phyloP scores from a whole-genome alignment of 2,888 invertebrate species.

The Antitype chi region DNA sequence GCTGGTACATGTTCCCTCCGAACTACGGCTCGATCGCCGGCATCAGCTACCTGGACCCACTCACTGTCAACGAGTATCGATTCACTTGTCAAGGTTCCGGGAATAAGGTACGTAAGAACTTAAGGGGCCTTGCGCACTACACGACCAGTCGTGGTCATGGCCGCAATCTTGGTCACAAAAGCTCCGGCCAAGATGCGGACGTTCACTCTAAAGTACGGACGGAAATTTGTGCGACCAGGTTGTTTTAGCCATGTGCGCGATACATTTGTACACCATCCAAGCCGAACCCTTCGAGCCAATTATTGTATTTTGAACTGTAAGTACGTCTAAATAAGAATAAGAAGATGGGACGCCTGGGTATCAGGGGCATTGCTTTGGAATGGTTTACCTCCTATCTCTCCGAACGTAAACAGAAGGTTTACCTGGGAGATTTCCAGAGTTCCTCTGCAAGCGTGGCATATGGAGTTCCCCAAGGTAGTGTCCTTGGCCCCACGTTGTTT shows the following conservation, averaged over 20 bases:
- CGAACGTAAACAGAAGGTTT: too few relatives aligned
- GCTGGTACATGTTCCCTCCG: constrained; percentile 87
- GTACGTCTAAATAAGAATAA: neutral
- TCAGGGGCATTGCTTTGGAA: too few relatives aligned
- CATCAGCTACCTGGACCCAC: constrained; percentile 85
- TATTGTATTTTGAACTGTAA: neutral
- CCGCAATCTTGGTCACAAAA: too few relatives aligned
- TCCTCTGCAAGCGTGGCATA: too few relatives aligned
- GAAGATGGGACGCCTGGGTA: too few relatives aligned
- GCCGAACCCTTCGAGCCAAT: neutral
- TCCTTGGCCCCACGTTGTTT: too few relatives aligned
- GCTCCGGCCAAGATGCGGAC: neutral
- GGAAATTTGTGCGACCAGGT: neutral
- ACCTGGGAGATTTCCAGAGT: too few relatives aligned
- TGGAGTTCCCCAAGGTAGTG: too few relatives aligned
- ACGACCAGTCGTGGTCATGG: neutral
- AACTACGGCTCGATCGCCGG: constrained; percentile 89
- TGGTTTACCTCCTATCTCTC: too few relatives aligned
- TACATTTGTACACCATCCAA: neutral
- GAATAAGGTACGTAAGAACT: constrained; percentile 76
- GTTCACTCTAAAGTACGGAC: neutral
- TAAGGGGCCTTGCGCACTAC: neutral
- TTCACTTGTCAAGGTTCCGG: constrained; percentile 83
- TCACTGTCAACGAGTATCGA: constrained; percentile 84
- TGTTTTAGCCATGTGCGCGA: neutral